These are phyloP conservation scores for Caenorhabditis sp. DNA, from an alignment of 2,888 invertebrate species.

Conservation along the genomic window DNA sequence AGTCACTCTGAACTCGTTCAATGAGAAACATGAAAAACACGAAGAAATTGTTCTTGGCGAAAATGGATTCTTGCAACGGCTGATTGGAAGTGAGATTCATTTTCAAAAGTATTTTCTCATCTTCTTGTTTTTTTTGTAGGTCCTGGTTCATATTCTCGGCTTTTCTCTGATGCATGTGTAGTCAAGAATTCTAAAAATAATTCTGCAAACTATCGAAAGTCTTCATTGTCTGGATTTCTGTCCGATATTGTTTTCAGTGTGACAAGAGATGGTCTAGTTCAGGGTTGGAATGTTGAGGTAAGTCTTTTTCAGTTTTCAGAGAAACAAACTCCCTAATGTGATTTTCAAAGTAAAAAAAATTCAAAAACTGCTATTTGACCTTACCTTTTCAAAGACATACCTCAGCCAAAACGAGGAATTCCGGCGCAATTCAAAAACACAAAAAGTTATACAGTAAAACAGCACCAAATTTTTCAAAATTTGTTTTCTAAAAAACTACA, in stretches of 20 bases:
- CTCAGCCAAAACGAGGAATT: too few species aligned
- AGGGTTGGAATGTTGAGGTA: conserved; percentile 38
- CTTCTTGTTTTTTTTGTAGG: not conserved
- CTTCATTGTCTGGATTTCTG: not conserved
- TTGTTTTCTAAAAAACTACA: too few species aligned
- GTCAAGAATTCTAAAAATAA: conserved; percentile 12
- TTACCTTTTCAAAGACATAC: too few species aligned
- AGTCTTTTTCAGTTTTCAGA: too few species aligned
- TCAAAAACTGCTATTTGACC: conserved; percentile 3
- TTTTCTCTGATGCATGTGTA: conserved; percentile 18
- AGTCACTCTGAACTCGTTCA: conserved; percentile 29
- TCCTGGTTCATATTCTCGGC: conserved; percentile 1
- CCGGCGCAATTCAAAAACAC: too few species aligned
- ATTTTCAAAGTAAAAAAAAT: too few species aligned
- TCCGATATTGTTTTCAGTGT: conserved; percentile 34
- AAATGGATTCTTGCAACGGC: conserved; percentile 15
- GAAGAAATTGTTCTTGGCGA: conserved; percentile 31
- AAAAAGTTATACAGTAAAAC: too few species aligned
- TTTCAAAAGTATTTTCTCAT: not conserved
- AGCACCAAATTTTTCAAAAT: too few species aligned
- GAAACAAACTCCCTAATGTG: too few species aligned
- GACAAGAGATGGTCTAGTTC: conserved; percentile 38
- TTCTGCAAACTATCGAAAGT: conserved; percentile 1
- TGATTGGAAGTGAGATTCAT: conserved; percentile 9
- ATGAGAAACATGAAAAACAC: conserved; percentile 18